Base-by-base conservation (phyloP, 2,888 invertebrate species). In the Andrena dorsata region DNA sequence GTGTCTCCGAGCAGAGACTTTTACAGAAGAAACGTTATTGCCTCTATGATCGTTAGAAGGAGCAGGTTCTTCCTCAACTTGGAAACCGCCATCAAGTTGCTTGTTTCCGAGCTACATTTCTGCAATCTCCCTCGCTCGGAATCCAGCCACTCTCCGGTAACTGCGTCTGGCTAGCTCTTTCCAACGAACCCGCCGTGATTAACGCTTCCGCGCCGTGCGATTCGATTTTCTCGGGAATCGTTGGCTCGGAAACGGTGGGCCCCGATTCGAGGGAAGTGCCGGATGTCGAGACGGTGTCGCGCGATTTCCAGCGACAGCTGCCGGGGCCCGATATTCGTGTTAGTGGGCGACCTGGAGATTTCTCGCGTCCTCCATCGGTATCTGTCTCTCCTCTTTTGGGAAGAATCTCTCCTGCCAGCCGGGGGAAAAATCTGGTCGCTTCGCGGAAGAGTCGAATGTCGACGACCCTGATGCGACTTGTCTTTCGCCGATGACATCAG, bases 301-400 rank as follows among this genome's bases (percentile, higher is more conserved):
- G n/a, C 28, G 41, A 66, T 63, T 68, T 78, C 63, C 30, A 63
- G 2, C 23, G 51, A 26, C 53, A 60, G 16, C 60, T 56, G 56
- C 20, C 53, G 8, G 10, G 0, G 16, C 16, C n/a, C n/a, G 41
- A 66, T 63, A 65, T 75, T 70, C 69, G 77, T 81, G 76, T 79
- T 73, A 77, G 71, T 61, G 78, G 60, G 76, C 68, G 23, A 77
- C 35, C 51, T 35, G 58, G 16, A 68, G 74, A 65, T 35, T 49
- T 47, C 30, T 20, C 23, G 30, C 1, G 53, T 61, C 20, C 28
- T 32, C 63, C 28, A 49, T 69, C 58, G 77, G 77, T 82, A 81
- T 83, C 74, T 51, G 32, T 71, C 58, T 28, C 72, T 82, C 66
- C 76, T 56, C 32, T 41, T 76, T 80, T 76, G 63, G 79, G 41